A percentile compares a stretch with the other conserved stretches of the same genome.
phyloP scores from a whole-genome alignment of 2,797 vertebrate species.

The Melanotaenia nigrans region DNA sequence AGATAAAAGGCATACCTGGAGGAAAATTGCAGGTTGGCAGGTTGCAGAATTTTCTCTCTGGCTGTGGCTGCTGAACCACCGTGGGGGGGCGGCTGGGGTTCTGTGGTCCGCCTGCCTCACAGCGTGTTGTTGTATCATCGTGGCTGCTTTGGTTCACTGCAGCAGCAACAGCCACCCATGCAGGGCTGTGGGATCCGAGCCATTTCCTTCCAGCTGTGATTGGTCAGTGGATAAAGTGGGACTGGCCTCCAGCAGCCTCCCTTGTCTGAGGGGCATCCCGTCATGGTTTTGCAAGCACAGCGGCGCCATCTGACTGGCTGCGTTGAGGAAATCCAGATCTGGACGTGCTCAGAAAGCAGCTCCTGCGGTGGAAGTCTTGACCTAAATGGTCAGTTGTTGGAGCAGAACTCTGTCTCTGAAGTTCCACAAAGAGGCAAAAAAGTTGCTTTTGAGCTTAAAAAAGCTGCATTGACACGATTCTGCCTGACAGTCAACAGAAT shows the following conservation, averaged over 20 bases:
- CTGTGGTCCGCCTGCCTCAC: constrained; percentile 6
- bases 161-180: constrained; percentile 5
- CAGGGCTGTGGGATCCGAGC: constrained; percentile 10
- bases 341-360: constrained; percentile 6
- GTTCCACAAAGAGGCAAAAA: too few relatives aligned
- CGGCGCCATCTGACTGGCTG: constrained; percentile 67
- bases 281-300: constrained; percentile 38
- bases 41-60: too few relatives aligned
- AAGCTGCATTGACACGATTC: not conserved
- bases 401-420: constrained; percentile 28
- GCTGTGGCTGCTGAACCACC: constrained; percentile 25
- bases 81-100: constrained; percentile 2
- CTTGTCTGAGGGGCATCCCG: not conserved
- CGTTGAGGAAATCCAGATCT: constrained; percentile 68
- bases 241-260: constrained; percentile 1
- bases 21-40: constrained; percentile 78
- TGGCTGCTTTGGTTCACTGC: constrained; percentile 26
- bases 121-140: constrained; percentile 41
- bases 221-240: constrained; percentile 32
- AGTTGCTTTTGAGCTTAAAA: too few relatives aligned
- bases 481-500: too few relatives aligned
- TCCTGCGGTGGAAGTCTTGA: constrained; percentile 3
- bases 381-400: constrained; percentile 60
- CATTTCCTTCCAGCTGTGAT: constrained; percentile 24
- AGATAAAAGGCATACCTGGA: constrained; percentile 82